Base-by-base conservation (phyloP, 2,888 invertebrate species). In the Parnassius apollo region DNA sequence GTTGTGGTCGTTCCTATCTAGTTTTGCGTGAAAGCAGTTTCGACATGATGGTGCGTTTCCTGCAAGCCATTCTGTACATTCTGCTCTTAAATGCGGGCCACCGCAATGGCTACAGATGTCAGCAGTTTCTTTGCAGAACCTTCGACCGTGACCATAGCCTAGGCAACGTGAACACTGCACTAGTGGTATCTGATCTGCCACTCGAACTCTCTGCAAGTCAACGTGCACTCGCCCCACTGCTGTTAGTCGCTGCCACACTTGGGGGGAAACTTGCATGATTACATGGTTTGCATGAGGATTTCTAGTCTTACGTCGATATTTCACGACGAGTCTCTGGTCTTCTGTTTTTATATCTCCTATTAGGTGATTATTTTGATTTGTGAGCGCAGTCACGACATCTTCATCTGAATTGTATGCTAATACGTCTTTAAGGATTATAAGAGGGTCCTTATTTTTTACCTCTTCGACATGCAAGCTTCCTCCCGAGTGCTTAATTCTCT, bases 1-100 rank as follows among this genome's bases (percentile, higher is more conserved):
- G 12, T 60, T 59, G 51, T 66, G 66, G 11, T 60, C 48, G 7
- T 11, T 44, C 2, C 10, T 25, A 2, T 55, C 46, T 3, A 22
- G 3, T 18, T 22, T 55, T 1, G 55, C 55, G 2, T 45, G 12
- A 1, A 13, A 2, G 11, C 55, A 55, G 10, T 55, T 55, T 10
- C 22, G n/a, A 18, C 55, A 55, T 2, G 18, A 8, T 22, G 55
- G 55, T 9, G 22, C 3, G 1, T 10, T 11, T 10, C 45, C 45
- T 11, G 45, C 44, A 10, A 45, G 44, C 55, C 55, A 55, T 1
- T 18, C 18, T 18, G 9, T 22, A 7, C 55, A 55, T 2, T 18
- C 22, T 10, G 55, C 55, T 10, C 45, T 44, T 11, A 55, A 1
- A 11, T 55, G 55, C 9, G 55, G 45, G 10, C 55, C 55, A 3